Conservation (phyloP, 35 echinoderm and acorn worm genomes). For the Diadema setosum region DNA sequence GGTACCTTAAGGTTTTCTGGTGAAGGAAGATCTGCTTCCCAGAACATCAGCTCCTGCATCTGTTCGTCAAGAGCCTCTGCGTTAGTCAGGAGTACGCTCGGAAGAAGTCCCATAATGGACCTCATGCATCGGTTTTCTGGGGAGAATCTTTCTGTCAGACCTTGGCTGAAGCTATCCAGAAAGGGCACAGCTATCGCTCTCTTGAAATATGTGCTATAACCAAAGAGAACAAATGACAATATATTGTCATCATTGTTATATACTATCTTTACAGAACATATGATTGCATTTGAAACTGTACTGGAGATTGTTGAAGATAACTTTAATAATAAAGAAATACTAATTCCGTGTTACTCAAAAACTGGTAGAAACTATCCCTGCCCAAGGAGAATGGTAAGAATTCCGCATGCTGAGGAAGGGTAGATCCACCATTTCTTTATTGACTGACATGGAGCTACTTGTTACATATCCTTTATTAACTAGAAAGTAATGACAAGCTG, state of each 20-base stretch:
- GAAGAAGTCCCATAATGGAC: conserved; percentile 23
- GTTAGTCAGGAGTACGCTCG: conserved; percentile 24
- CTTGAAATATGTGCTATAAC: conserved; percentile 27
- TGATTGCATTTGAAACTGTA: conserved; percentile 12
- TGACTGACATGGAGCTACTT: conserved; percentile 18
- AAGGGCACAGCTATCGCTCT: conserved; percentile 20
- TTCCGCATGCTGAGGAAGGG: conserved; percentile 13
- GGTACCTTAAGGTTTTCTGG: conserved; percentile 5
- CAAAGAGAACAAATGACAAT: conserved; percentile 23
- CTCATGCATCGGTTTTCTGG: conserved; percentile 20
- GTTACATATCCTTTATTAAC: conserved; percentile 25
- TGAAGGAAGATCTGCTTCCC: conserved; percentile 19
- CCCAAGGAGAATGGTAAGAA: conserved; percentile 10
- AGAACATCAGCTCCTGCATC: conserved; percentile 24
- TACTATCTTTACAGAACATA: conserved; percentile 27
- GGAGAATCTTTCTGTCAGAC: conserved; percentile 25
- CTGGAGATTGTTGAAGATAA: conserved; percentile 23
- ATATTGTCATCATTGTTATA: conserved; percentile 20
- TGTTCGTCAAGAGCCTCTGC: conserved; percentile 24
- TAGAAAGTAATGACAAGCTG: conserved; percentile 17
- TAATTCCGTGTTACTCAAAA: conserved; percentile 19
- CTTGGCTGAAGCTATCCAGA: conserved; percentile 17
- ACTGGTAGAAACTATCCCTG: conserved; percentile 22
- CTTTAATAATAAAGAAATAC: conserved; percentile 17
- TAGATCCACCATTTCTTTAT: conserved; percentile 12